A percentile compares a stretch with the other conserved stretches of the same genome.
phyloP scores from a whole-genome alignment of 1,140 invertebrate genomes.

The Eumeta japonica region DNA sequence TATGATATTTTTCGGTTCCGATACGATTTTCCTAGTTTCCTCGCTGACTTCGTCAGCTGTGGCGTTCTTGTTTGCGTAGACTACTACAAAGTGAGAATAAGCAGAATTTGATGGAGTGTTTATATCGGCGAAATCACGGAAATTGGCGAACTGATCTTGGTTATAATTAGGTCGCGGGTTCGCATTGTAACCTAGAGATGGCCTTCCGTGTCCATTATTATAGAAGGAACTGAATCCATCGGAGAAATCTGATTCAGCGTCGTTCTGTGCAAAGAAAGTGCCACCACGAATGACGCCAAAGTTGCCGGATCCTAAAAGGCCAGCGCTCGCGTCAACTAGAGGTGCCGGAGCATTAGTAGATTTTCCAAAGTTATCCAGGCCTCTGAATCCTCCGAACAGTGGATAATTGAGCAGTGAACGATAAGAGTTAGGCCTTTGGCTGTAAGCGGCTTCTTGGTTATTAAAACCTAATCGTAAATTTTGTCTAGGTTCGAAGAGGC shows the following conservation, averaged over 20 bases:
- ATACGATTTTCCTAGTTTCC: constrained; percentile 46
- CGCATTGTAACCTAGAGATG: constrained; percentile 54
- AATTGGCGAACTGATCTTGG: constrained; percentile 80
- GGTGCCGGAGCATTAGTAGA: constrained; percentile 29
- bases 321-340: constrained; percentile 37
- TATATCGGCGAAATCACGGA: constrained; percentile 85
- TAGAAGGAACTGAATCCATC: constrained; percentile 62
- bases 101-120: constrained; percentile 77
- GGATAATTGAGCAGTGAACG: constrained; percentile 51
- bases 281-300: constrained; percentile 85
- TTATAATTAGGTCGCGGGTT: constrained; percentile 62
- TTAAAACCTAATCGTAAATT: constrained; percentile 36
- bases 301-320: constrained; percentile 75
- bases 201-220: constrained; percentile 67
- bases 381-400: constrained; percentile 44
- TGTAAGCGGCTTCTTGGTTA: constrained; percentile 53
- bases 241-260: constrained; percentile 42
- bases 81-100: constrained; percentile 78
- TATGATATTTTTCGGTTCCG: constrained; percentile 76
- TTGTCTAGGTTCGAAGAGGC: constrained; percentile 48
- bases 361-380: constrained; percentile 37
- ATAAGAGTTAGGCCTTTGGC: constrained; percentile 51
- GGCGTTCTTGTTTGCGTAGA: constrained; percentile 75
- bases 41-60: constrained; percentile 50
- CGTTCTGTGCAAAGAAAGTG: constrained; percentile 72